Conservation (phyloP, 2,888 invertebrate genomes). For the Autographa gamma region DNA sequence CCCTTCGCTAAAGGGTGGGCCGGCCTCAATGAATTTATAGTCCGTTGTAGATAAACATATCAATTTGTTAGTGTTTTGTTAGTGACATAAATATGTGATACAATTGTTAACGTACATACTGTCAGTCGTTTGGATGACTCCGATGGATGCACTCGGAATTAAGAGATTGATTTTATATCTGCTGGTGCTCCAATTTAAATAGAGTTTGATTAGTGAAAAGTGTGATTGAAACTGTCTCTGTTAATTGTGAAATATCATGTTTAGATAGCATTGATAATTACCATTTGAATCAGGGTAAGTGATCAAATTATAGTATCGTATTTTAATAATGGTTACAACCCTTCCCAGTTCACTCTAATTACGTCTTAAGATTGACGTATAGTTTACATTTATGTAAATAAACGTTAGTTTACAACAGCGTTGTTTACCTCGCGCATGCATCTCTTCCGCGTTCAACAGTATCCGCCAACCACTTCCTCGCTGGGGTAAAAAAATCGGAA, state of each 20-base stretch:
- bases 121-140: conserved; percentile 81
- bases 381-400: conserved; percentile 62
- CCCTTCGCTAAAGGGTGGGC: conserved; percentile 88
- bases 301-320: conserved; percentile 14
- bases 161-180: conserved; percentile 71
- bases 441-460: conserved; percentile 72
- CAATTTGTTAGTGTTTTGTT: conserved; percentile 89
- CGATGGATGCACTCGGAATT: conserved; percentile 75
- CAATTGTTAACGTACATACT: conserved; percentile 75
- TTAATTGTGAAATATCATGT: conserved; percentile 40
- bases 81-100: conserved; percentile 81
- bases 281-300: conserved; percentile 33
- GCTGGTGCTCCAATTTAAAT: conserved; percentile 50
- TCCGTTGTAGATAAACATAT: conserved; percentile 88
- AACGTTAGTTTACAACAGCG: conserved; percentile 65
- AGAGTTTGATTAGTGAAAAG: conserved; percentile 56
- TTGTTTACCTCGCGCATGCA: conserved; percentile 70
- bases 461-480: conserved; percentile 85
- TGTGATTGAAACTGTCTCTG: conserved; percentile 21
- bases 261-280: conserved; percentile 21
- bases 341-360: conserved; percentile 46
- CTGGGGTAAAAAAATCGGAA: conserved; percentile 72
- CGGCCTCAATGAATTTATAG: conserved; percentile 85
- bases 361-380: conserved; percentile 55
- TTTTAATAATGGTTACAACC: conserved; percentile 12